Base-by-base conservation (phyloP, 2,888 invertebrate genomes). In the Mylabris sibirica region DNA sequence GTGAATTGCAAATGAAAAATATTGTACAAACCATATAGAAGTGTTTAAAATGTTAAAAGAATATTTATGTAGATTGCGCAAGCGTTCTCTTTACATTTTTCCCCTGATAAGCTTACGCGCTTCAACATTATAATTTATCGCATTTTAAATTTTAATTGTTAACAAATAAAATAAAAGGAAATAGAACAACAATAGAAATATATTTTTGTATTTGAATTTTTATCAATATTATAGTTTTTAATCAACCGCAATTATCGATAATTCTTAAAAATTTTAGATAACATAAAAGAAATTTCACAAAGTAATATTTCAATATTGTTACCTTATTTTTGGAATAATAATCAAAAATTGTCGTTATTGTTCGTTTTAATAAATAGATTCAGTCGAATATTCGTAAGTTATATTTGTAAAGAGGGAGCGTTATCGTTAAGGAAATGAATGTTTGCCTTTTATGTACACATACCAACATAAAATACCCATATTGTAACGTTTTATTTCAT, bases 401-500 rank as follows among this genome's bases (percentile, higher is more conserved):
- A 57, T 57, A 57, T 57, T 57, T 57, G 57, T 74, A 66, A 74
- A 70, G 70, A 77, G 75, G 75, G 75, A 73, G 71, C 76, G 78
- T 80, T 80, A 79, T 78, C 78, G 57, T 57, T 77, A 66, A 77
- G 79, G 79, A 79, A 79, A 77, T 77, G 78, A 76, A 77, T 78
- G 76, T 78, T 78, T 76, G 77, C 72, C 70, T 71, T 57, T 57
- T 57, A 57, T 57, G 6, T 12, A 49, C 49, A 41, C 4, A 60
- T 49, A 49, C 49, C 49, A 20, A 57, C 57, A 57, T 57, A 57
- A 57, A 57, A 24, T 24, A 14, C 57, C 57, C 57, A 57, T 57
- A 57, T 57, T 24, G 22, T 9, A 57, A 20, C 20, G 49, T 49
- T 20, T n/a, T 49, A 44, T 44, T 44, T 44, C n/a, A 5, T n/a